Base-by-base conservation (phyloP, 2,797 vertebrate genomes). In the Enteromius mattozi region DNA sequence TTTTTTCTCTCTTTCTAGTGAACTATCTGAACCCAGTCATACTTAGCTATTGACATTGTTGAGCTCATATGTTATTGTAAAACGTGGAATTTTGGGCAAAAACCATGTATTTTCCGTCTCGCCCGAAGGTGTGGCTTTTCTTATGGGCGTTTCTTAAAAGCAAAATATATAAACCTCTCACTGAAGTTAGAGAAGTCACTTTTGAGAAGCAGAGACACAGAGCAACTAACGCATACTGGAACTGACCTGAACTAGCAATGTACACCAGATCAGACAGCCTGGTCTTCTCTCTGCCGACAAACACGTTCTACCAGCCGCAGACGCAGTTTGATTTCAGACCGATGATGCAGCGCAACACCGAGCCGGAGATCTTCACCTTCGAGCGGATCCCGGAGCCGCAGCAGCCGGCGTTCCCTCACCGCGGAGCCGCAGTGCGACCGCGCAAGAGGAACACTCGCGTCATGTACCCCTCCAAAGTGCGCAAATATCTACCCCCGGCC, bases 341-440 rank as follows among this genome's bases (percentile, higher is more conserved):
- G 85, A 63, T 90, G 68, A 66, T 91, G 76, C 63, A 82, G 21
- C 93, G 94, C 68, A 95, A 87, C 91, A 95, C 84, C 14, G 83
- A 95, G 90, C 95, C 95, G 2, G 94, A 96, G 82, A 92, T 95
- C 45, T 96, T 96, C 92, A 96, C 95, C 83, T 96, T 96, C 89
- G 95, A 96, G 89, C 92, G 84, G 61, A 33, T 93, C 0, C 90
- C 93, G 19, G 13, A 83, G 74, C 51, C 86, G 0, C 91, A 88
- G 45, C 89, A 86, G 10, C 27, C 27, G 30, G 21, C 54, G 87
- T 30, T 87, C 66, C 89, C 91, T 37, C 81, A 89, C 63, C 89
- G 84, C 82, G 89, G 51, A 80, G 90, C 90, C 42, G 88, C 92
- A 0, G 40, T 91, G 61, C 94, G 94, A 42, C 91, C 92, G 1